These are phyloP conservation scores for Gobio gobio DNA, from an alignment of 2,113 vertebrate species.

Conservation along the genomic window DNA sequence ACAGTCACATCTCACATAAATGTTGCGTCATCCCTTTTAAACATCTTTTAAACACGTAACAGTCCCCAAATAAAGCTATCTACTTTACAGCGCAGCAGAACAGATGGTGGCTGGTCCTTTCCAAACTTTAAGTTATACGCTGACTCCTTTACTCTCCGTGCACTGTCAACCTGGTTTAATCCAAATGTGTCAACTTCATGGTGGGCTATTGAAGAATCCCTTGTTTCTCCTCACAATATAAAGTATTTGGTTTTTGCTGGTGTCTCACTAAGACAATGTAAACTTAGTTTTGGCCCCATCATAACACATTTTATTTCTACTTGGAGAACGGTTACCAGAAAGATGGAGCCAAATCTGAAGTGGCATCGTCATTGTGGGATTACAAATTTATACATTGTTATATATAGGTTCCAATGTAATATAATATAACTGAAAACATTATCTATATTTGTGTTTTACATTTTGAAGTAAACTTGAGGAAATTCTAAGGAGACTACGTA, in stretches of 20 bases:
- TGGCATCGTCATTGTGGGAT: neutral
- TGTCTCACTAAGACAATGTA: neutral
- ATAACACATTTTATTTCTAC: neutral
- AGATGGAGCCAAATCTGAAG: neutral
- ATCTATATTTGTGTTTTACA: no score
- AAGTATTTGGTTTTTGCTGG: neutral
- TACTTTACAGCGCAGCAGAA: neutral
- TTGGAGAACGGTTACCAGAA: neutral
- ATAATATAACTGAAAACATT: no score
- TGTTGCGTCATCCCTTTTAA: no score
- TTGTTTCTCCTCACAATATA: neutral
- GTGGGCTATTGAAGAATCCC: neutral
- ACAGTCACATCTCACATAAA: no score
- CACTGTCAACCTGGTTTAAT: neutral
- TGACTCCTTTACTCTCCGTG: neutral
- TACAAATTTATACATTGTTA: no score
- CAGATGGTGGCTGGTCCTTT: neutral
- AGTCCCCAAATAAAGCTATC: neutral
- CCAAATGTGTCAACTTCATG: neutral
- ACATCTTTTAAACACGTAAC: no score
- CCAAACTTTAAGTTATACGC: neutral
- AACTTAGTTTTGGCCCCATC: neutral
- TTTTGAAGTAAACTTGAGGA: no score
- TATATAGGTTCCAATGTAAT: no score
- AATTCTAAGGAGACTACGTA: no score